Base-by-base conservation (phyloP, 2,797 vertebrate species). In the Coreius guichenoti region DNA sequence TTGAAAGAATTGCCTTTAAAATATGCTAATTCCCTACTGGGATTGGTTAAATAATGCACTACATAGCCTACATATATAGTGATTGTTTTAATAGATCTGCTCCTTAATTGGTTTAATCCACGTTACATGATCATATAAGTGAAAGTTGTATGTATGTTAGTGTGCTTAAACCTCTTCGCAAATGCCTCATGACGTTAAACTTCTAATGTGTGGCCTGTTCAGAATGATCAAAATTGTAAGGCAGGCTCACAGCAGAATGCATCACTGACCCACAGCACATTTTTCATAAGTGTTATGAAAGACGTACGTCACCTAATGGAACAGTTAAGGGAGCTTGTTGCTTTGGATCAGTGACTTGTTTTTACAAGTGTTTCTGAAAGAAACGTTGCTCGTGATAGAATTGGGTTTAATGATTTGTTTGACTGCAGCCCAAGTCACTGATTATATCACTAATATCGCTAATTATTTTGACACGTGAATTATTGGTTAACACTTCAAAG, bases 231-330 rank as follows among this genome's bases (percentile, higher is more conserved):
- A 8, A 26, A 31, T 47, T 65, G 43, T 65, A 21, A 26, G 43
- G 19, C 23, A 33, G 58, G 23, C 58, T 78, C 23, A 58, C 31
- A 26, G 56, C 70, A 16, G 58, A 67, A 67, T 76, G 68, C 36
- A 70, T 70, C 19, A n/a, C 69, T 68, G 81, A 82, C 81, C 26
- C 54, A 33, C 39, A 74, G 36, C 69, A 76, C 61, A 76, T 76
- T 83, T 67, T 76, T 76, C 56, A 76, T 19, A 47, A 76, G 72
- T 39, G 82, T 54, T 67, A 67, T 83, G 72, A 83, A 67, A 76
- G 72, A 36, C 5, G 21, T 23, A 58, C 29, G 16, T 67, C 72
- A 54, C 16, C 82, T 67, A 36, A 65, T 75, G 39, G n/a, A 63
- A 36, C 58, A 19, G 63, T 76, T 49, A 29, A 23, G 58, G 45